These are phyloP conservation scores for Oegoconia quadripuncta DNA, from an alignment of 2,888 invertebrate genomes.

Conservation along the genomic window DNA sequence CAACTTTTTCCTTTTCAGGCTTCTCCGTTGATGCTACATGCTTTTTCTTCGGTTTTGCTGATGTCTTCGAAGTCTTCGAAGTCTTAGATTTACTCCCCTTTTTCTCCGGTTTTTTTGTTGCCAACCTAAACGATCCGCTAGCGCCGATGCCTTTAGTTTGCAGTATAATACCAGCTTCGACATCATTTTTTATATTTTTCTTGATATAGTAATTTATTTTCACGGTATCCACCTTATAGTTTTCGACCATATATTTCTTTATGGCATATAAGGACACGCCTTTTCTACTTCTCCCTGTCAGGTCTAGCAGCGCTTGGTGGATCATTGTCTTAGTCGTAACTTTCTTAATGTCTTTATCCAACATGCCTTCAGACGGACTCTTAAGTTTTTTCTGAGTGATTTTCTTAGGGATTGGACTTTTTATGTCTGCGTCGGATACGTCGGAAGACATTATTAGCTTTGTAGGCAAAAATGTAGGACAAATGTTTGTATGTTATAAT, in stretches of 20 bases:
- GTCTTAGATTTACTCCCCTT: slow-evolving; percentile 10
- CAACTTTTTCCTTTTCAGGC: slow-evolving; percentile 6
- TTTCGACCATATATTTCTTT: slow-evolving; percentile 54
- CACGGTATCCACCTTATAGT: slow-evolving; percentile 43
- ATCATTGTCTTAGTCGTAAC: slow-evolving; percentile 55
- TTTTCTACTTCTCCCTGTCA: slow-evolving; percentile 44
- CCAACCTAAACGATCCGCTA: slow-evolving; percentile 58
- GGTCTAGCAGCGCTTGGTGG: slow-evolving; percentile 41
- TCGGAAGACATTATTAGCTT: too few relatives aligned
- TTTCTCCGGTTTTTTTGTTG: slow-evolving; percentile 21
- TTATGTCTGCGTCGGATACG: slow-evolving; percentile 36
- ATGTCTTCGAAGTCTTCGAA: slow-evolving; percentile 9
- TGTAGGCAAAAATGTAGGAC: too few relatives aligned
- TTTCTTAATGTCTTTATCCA: slow-evolving; percentile 40
- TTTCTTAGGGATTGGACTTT: slow-evolving; percentile 25
- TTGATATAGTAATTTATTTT: slow-evolving; percentile 54
- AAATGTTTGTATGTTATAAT: slow-evolving; percentile 5
- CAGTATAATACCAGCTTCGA: slow-evolving; percentile 50
- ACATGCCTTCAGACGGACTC: slow-evolving; percentile 30
- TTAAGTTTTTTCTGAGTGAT: slow-evolving; percentile 24
- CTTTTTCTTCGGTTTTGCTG: slow-evolving; percentile 12
- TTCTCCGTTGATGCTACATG: slow-evolving; percentile 10
- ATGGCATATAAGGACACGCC: slow-evolving; percentile 62
- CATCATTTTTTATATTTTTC: slow-evolving; percentile 46
- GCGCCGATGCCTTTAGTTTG: slow-evolving; percentile 61